Evolutionary conservation across 2,113 vertebrate species (phyloP), one percentile per base, ranked within the genome.

Genomic region (Trematocara nigrifrons): DNA sequence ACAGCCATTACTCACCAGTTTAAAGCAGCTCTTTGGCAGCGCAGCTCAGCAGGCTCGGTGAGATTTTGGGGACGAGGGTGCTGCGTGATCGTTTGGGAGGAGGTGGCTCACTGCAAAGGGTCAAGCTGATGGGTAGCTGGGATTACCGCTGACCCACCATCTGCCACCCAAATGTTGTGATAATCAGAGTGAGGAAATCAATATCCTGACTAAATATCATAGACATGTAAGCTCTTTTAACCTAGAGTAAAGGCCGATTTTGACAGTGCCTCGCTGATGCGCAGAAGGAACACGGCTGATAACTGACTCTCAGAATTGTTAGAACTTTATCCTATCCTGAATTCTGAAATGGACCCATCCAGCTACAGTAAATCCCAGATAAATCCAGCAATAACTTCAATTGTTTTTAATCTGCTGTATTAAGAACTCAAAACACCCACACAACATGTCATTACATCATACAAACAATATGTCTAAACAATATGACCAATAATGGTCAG

Each of bases 181-280:
- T 92, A 85, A 90, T 93, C 91, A 91, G 90, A 91, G 90, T 86
- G 89, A 93, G 92, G 91, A 94, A 95, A 95, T 96, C 95, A 96
- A 89, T 92, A 13, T 71, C 61, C 86, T 92, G 88, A 90, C 88
- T 94, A 91, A 94, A 93, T 94, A 94, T 93, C 90, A 87, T 16
- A 88, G 79, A 82, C 82, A 42, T 66, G 15, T 88, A 59, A 88
- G 69, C 84, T 89, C 84, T 85, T 80, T 82, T 79, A 54, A 89
- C 61, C 22, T 82, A 42, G 88, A 91, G 51, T 7, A 10, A 0
- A 31, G 3, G 66, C n/a, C 51, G 79, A 7, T 35, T 81, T 15
- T 35, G 7, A 59, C 38, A 47, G 26, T 9, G 69, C 56, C 89
- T 86, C 38, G 42, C 66, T 69, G 66, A 9, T 18, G 47, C 42